Conservation (phyloP, 2,888 invertebrate genomes). For the Creontiades dilutus region DNA sequence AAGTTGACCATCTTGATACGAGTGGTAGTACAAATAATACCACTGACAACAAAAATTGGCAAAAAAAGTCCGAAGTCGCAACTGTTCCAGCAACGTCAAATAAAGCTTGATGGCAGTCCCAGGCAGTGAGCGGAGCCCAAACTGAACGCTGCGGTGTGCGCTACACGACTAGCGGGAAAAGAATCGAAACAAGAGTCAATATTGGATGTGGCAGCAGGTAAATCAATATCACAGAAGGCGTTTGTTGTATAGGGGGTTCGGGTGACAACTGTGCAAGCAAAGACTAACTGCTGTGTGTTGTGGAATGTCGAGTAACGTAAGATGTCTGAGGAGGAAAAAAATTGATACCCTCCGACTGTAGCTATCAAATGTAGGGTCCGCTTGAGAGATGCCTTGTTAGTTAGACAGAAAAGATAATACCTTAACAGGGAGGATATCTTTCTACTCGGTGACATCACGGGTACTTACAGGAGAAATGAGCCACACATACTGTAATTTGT, state of each 20-base stretch:
- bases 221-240: conserved; percentile 44
- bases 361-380: neutral
- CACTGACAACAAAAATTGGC: conserved; percentile 6
- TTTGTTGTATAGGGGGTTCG: conserved; percentile 30
- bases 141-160: conserved; percentile 35
- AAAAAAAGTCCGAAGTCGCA: conserved; percentile 38
- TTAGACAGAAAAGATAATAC: neutral
- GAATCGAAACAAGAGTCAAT: conserved; percentile 57
- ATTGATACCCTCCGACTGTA: neutral
- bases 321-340: neutral
- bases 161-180: conserved; percentile 54
- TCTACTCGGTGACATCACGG: neutral
- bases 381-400: neutral
- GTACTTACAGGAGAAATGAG: neutral
- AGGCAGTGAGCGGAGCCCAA: conserved; percentile 37
- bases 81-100: conserved; percentile 16
- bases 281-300: neutral
- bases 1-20: conserved; percentile 58
- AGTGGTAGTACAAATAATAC: conserved; percentile 2
- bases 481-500: too few relatives aligned
- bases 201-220: conserved; percentile 27
- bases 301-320: conserved; percentile 1
- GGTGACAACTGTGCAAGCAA: conserved; percentile 53
- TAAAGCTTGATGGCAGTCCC: conserved; percentile 31
- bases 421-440: neutral